Base-by-base conservation (phyloP, 2,113 vertebrate species). In the Melierax canorus region DNA sequence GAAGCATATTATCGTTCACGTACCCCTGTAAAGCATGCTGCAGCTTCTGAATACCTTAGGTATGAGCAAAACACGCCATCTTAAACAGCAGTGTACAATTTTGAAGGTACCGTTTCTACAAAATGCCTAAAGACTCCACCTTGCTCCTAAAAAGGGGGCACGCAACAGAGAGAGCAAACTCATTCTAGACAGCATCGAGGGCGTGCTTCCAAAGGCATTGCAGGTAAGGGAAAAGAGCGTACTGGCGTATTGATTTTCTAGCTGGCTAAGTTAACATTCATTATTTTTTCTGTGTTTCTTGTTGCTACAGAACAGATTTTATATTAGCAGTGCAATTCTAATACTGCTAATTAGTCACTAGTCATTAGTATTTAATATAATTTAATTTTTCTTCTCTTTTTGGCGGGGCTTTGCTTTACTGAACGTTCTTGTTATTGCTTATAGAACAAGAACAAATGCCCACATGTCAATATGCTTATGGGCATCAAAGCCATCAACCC, bases 401-500 rank as follows among this genome's bases (percentile, higher is more conserved):
- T 2, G 6, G 21, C 9, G 45, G 48, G 62, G 15, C 15, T 78
- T 48, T 21, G 10, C 8, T 17, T 55, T 90, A 73, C 18, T 74
- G 24, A 86, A 15, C 2, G 3, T 64, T 89, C 22, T 71, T 73
- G 19, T 59, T 55, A 22, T 34, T 50, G 16, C 30, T 21, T 22
- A 7, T 6, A 62, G 48, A 74, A 62, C 24, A 34, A 98, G 90
- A 59, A 97, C 97, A 85, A 98, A 96, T 46, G 98, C 98, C 98
- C 98, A 98, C 78, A 97, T 97, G 87, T 98, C 98, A 36, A 97
- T 98, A 90, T 98, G 97, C 85, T 98, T 98, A 84, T 97, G 97
- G 46, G 98, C 98, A 86, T 98, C 98, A 90, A 99, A 99, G 39
- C 98, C 69, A n/a, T 98, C 97, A 93, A 97, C 96, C 26, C 98